Percentiles rank a stretch among this genome's conserved stretches.
Conservation (phyloP, 2,888 invertebrate genomes). For the Macaria notata region DNA sequence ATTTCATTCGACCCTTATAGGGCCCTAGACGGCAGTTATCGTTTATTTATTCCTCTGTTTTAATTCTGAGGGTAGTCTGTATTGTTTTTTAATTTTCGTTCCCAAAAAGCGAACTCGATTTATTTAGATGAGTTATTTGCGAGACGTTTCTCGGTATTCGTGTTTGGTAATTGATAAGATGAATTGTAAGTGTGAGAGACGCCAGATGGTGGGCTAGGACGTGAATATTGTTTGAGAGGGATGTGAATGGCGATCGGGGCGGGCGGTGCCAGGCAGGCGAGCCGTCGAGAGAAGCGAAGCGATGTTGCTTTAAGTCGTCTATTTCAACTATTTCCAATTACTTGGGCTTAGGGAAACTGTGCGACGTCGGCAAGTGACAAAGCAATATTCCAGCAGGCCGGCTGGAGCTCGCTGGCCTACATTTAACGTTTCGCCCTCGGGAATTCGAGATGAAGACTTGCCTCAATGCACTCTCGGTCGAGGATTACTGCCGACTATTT, state of each 20-base stretch:
- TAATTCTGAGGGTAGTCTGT: constrained; percentile 37
- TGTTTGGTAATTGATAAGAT: constrained; percentile 20
- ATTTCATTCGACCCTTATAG: constrained; percentile 35
- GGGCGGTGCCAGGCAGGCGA: not conserved
- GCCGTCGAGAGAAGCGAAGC: constrained; percentile 36
- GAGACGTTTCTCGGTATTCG: constrained; percentile 1
- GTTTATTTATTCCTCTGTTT: constrained; percentile 47
- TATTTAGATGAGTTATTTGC: constrained; percentile 2
- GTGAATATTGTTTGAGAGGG: constrained; percentile 29
- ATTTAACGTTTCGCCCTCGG: constrained; percentile 74
- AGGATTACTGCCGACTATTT: constrained; percentile 64
- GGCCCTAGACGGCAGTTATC: constrained; percentile 40
- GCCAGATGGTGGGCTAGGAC: constrained; percentile 28
- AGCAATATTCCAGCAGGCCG: constrained; percentile 75
- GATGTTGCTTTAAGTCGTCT: constrained; percentile 67
- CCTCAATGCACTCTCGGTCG: constrained; percentile 63
- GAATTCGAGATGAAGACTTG: constrained; percentile 74
- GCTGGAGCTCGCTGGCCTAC: constrained; percentile 76
- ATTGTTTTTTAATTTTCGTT: constrained; percentile 24
- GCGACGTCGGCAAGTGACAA: constrained; percentile 79
- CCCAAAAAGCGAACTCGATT: constrained; percentile 6
- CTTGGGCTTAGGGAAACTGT: constrained; percentile 76
- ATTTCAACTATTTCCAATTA: constrained; percentile 82
- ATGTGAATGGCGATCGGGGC: constrained; percentile 19
- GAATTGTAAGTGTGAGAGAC: constrained; percentile 25